Conservation (phyloP, 2,888 invertebrate genomes). For the Lordiphosa fenestrarum region DNA sequence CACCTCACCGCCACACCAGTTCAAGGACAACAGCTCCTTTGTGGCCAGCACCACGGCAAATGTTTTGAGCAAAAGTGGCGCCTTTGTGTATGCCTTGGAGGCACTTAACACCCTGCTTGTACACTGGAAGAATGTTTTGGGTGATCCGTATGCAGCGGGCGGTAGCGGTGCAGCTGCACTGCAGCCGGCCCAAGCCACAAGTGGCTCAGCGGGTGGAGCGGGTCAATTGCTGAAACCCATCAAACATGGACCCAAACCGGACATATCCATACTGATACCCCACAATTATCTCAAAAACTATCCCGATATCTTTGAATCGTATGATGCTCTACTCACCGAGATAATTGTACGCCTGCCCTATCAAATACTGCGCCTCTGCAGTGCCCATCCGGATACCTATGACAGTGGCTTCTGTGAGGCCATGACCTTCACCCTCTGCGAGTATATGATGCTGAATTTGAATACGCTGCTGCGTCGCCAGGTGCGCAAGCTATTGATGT, state of each 20-base stretch:
- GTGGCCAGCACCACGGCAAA: conserved; percentile 87
- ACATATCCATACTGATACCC: conserved; percentile 97
- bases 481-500: conserved; percentile 93
- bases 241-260: conserved; percentile 90
- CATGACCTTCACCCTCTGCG: conserved; percentile 87
- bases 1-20: conserved; percentile 81
- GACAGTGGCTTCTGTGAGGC: conserved; percentile 86
- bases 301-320: conserved; percentile 95
- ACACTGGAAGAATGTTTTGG: conserved; percentile 86
- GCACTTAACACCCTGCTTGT: conserved; percentile 87
- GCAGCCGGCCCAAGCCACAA: conserved; percentile 24
- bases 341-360: conserved; percentile 96
- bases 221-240: conserved; percentile 87
- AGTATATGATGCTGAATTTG: conserved; percentile 93
- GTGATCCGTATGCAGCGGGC: conserved; percentile 64
- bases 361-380: conserved; percentile 84
- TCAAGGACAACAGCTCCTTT: conserved; percentile 82
- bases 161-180: conserved; percentile 28
- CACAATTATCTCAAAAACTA: conserved; percentile 96
- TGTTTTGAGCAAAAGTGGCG: conserved; percentile 85
- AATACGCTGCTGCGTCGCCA: conserved; percentile 91
- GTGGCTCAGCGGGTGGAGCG: conserved; percentile 64
- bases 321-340: conserved; percentile 96
- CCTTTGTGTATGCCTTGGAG: conserved; percentile 87
- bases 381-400: conserved; percentile 78